Percentiles rank a stretch among this genome's conserved stretches.
Conservation (phyloP, 2,888 invertebrate genomes). For the Drosophila mulleri region DNA sequence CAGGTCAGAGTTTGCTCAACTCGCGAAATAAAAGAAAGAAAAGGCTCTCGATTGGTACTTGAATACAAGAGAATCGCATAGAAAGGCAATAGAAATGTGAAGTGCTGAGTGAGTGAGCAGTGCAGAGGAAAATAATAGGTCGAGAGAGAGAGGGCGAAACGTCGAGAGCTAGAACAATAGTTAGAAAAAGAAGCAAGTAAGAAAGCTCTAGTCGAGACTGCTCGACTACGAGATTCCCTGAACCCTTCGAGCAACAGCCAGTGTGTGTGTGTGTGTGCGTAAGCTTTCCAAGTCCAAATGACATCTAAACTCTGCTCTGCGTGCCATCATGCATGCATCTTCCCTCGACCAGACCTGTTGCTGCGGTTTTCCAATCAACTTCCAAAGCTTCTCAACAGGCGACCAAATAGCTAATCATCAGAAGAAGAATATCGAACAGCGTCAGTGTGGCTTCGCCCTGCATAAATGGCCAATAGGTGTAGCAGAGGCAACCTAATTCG, state of each 20-base stretch:
- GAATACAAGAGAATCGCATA: neutral
- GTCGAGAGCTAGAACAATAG: neutral
- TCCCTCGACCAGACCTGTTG: conserved; percentile 36
- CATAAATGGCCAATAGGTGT: neutral
- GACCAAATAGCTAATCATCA: neutral
- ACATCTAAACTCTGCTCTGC: neutral
- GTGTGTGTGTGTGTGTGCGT: neutral
- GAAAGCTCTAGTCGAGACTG: too few species aligned
- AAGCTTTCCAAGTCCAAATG: conserved; percentile 9
- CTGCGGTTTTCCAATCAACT: conserved; percentile 44
- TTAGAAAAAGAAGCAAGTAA: neutral
- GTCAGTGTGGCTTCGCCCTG: neutral
- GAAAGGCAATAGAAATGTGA: neutral
- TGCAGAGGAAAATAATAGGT: neutral
- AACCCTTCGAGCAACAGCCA: too few species aligned
- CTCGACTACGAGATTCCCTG: too few species aligned
- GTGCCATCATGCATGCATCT: neutral
- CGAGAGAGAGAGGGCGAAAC: neutral
- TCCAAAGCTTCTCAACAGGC: conserved; percentile 35
- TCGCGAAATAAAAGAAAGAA: neutral
- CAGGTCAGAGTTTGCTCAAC: neutral
- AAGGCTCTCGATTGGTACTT: neutral
- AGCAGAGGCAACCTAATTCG: conserved; percentile 8
- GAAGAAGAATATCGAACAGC: neutral
- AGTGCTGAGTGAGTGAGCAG: neutral